Base-by-base conservation (phyloP, 2,797 vertebrate species). In the Bryconaethiops microstoma region DNA sequence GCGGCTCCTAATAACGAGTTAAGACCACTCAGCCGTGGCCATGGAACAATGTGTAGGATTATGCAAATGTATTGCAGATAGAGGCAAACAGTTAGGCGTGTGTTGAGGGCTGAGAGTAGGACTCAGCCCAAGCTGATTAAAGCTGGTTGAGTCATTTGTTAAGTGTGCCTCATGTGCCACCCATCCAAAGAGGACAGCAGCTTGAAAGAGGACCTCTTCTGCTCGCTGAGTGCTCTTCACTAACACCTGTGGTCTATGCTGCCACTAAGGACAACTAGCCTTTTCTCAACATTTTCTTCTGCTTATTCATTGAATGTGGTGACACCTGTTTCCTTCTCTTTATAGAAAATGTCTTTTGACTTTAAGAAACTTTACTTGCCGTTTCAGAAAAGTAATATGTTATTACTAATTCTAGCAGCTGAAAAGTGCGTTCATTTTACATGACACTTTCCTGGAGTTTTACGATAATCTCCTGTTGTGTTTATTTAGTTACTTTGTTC, bases 1-100 rank as follows among this genome's bases (percentile, higher is more conserved):
- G 23, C 48, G 50, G 57, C 67, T 50, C 68, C 16, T 60, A 65
- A 82, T 52, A 76, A 76, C 65, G 64, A 68, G 39, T 48, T 68
- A 62, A 71, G 55, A 25, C 35, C 55, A 80, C 25, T 64, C 57
- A n/a, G 65, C 80, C 73, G 71, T 78, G 73, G 39, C 78, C 59
- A 57, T 54, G 73, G 78, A 78, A 73, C 75, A 80, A 91, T 89
- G 86, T 77, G 42, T 68, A 88, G 89, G 91, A 94, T 93, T 94
- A 93, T 94, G 92, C 82, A 93, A 93, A 94, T 92, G 77, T 23
- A 4, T 10, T 9, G 40, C 84, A 83, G 86, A 91, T 89, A 91
- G 85, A 86, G 90, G 62, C 63, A 86, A 86, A 90, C 10, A 2
- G 14, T 35, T 39, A 7, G 59, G 77, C 77, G 65, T 48, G 77